Base-by-base conservation (phyloP, 2,888 invertebrate genomes). In the Hydrotaea cyrtoneurina region DNA sequence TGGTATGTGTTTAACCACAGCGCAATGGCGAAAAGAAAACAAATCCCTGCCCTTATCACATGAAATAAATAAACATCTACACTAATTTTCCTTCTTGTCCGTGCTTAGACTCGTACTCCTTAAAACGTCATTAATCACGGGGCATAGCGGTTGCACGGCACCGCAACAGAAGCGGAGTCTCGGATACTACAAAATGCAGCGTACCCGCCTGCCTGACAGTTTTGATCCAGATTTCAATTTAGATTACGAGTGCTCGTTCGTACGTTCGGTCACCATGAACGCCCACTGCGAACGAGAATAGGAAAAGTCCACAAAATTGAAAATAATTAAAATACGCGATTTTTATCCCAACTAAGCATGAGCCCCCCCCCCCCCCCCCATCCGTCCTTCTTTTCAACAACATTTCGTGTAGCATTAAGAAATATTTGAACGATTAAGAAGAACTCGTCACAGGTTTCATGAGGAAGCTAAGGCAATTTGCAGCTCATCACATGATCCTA, bases 101-200 rank as follows among this genome's bases (percentile, higher is more conserved):
- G 19, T 69, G n/a, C 46, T 21, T 19, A 72, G 77, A 17, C 75
- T 53, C 31, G 71, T 75, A 72, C 78, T 82, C 43, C 78, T 76
- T 79, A 79, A 82, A 82, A 72, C 39, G 62, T 79, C 78, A 76
- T 82, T 82, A 82, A 82, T 82, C 82, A 82, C 53, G 72, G 17
- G 75, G 55, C 55, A 17, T 2, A 71, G 59, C 13, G 69, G 26
- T 26, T 72, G 21, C 46, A 43, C 3, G 69, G 23, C 69, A 69
- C 46, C 5, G 43, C 46, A 43, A 4, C 26, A 36, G 62, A 39
- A 39, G 39, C 31, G 31, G 7, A 7, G 31, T 2, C 31, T 31
- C 3, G 3, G 43, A 21, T 13, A 69, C 46, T 36, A 46, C 39
- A 0, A n/a, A 80, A 62, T 46, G 71, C 19, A 76, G 21, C 39